Conservation (phyloP, 2,797 vertebrate genomes). For the Chromis chromis region DNA sequence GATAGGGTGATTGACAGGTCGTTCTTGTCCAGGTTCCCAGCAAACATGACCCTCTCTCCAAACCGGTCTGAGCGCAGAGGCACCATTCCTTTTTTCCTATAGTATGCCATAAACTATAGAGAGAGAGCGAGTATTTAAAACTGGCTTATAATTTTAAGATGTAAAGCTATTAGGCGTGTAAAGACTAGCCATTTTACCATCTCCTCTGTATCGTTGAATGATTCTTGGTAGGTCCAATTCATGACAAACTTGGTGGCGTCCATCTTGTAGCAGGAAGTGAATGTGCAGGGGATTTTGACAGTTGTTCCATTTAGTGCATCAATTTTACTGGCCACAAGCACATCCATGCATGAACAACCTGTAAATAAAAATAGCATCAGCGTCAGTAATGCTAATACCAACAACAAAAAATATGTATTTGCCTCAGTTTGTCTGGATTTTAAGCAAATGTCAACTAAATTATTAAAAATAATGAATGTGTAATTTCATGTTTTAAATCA, state of each 20-base stretch:
- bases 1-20: conserved; percentile 93
- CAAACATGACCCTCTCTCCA: conserved; percentile 91
- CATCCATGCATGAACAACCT: conserved; percentile 92
- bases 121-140: conserved; percentile 12
- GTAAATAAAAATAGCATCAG: conserved; percentile 36
- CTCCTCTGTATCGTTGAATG: conserved; percentile 89
- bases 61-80: conserved; percentile 87
- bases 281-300: conserved; percentile 90
- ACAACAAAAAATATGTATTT: background rate
- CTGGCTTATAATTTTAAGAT: conserved; percentile 8
- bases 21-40: conserved; percentile 92
- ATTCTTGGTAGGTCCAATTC: conserved; percentile 96
- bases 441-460: too few relatives aligned
- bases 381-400: background rate
- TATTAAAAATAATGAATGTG: too few relatives aligned
- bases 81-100: conserved; percentile 87
- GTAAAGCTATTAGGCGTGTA: background rate
- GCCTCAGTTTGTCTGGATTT: background rate
- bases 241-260: conserved; percentile 90
- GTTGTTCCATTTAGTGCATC: conserved; percentile 92
- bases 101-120: conserved; percentile 91
- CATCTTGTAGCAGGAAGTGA: conserved; percentile 97
- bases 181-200: conserved; percentile 83
- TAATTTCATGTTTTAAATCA: too few relatives aligned
- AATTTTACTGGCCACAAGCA: conserved; percentile 82